Evolutionary conservation across 1,140 invertebrate species (phyloP).

Genomic region (Ganaspis sp.): DNA sequence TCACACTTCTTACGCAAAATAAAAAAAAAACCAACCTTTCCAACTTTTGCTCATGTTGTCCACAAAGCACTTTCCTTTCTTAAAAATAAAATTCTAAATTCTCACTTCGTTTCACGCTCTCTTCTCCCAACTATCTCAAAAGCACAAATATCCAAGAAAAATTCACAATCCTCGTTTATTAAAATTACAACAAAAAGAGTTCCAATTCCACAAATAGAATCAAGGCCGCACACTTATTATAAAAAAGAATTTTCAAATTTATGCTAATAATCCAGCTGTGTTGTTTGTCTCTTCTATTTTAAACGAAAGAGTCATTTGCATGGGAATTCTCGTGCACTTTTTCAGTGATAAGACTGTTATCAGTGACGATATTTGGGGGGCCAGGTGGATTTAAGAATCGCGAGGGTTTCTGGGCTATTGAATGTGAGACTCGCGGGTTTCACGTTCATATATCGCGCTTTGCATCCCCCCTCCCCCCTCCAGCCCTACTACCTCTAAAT

Average conservation of each 20-base stretch:
- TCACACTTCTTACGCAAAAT: background rate
- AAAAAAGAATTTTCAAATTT: too few species aligned
- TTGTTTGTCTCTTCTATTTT: background rate
- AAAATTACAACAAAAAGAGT: background rate
- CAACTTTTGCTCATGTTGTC: slow-evolving; percentile 62
- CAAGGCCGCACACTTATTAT: background rate
- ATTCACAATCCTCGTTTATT: background rate
- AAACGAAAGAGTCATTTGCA: background rate
- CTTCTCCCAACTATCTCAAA: background rate
- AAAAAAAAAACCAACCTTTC: slow-evolving; percentile 59
- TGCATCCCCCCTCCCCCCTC: slow-evolving; percentile 57
- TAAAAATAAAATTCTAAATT: background rate
- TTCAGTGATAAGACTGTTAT: background rate
- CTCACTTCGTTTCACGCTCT: slow-evolving; percentile 1
- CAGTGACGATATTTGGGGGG: background rate
- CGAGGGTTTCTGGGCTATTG: slow-evolving; percentile 71
- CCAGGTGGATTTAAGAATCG: slow-evolving; percentile 50
- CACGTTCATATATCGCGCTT: slow-evolving; percentile 73
- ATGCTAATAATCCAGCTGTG: background rate
- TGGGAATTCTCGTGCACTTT: background rate
- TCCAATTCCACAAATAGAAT: too few species aligned
- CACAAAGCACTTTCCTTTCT: background rate
- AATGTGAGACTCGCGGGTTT: slow-evolving; percentile 69
- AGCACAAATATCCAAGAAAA: background rate
- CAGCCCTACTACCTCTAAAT: slow-evolving; percentile 52